These are phyloP conservation scores for Choreutis nemorana DNA, from an alignment of 2,888 invertebrate species.

Conservation along the genomic window DNA sequence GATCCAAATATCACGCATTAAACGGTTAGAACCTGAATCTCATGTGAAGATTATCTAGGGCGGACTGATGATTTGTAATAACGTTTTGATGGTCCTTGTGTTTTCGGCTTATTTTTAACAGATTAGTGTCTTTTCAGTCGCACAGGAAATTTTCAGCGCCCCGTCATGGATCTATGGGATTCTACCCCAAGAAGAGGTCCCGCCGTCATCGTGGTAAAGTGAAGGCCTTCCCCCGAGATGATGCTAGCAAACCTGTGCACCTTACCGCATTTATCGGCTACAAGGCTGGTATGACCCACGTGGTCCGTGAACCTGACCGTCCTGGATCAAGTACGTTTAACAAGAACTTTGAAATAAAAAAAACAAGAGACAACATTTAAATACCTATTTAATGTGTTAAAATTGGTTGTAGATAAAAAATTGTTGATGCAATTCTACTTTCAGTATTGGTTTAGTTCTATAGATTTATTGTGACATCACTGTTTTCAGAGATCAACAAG, in stretches of 20 bases:
- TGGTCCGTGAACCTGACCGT: conserved; percentile 97
- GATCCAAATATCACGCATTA: conserved; percentile 67
- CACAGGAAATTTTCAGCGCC: conserved; percentile 99
- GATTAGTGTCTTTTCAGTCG: conserved; percentile 72
- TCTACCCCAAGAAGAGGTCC: conserved; percentile 98
- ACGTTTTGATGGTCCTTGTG: background rate
- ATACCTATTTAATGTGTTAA: too few relatives aligned
- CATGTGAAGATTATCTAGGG: conserved; percentile 78
- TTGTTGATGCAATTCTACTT: too few relatives aligned
- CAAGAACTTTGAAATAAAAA: background rate
- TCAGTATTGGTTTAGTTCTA: too few relatives aligned
- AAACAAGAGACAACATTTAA: too few relatives aligned
- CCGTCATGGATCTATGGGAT: conserved; percentile 99
- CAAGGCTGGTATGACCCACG: conserved; percentile 99
- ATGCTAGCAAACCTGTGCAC: conserved; percentile 94
- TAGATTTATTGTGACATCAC: conserved; percentile 9
- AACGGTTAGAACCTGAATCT: conserved; percentile 75
- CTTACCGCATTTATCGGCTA: conserved; percentile 97
- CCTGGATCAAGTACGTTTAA: conserved; percentile 94
- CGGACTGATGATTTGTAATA: conserved; percentile 71
- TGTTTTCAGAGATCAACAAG: conserved; percentile 91
- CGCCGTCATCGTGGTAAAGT: conserved; percentile 97
- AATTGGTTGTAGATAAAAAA: too few relatives aligned
- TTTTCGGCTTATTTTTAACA: background rate
- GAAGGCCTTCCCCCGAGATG: conserved; percentile 99